phyloP scores from a whole-genome alignment of 2,113 vertebrate species.

The Elanus axillaris region DNA sequence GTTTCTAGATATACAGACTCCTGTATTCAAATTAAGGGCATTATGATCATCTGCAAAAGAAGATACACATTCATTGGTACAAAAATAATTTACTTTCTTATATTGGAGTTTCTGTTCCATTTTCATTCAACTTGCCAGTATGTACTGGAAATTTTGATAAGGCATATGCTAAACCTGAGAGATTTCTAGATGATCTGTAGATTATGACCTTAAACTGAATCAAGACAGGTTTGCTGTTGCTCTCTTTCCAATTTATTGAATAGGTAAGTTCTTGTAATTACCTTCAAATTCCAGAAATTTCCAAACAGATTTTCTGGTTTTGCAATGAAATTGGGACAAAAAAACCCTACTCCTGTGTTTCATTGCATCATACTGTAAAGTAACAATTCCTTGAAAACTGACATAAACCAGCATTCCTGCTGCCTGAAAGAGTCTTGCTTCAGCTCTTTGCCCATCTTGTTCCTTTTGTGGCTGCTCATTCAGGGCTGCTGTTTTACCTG shows the following conservation, averaged over 20 bases:
- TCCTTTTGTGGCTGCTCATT: neutral
- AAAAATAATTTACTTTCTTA: neutral
- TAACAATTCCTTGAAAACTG: neutral
- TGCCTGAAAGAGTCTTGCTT: neutral
- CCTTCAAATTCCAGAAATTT: neutral
- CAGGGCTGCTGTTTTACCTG: neutral
- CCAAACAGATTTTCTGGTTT: neutral
- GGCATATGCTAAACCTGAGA: neutral
- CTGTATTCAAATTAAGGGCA: neutral
- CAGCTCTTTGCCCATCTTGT: neutral
- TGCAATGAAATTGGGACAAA: neutral
- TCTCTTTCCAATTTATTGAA: neutral
- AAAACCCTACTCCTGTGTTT: neutral
- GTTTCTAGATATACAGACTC: neutral
- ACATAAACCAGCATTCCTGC: neutral
- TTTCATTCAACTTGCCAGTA: neutral
- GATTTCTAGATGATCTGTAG: neutral
- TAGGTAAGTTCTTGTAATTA: neutral
- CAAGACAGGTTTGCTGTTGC: neutral
- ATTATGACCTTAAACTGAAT: neutral
- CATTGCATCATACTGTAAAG: neutral
- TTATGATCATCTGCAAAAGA: neutral
- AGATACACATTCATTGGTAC: neutral
- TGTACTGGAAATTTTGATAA: neutral
- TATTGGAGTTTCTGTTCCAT: neutral